Evolutionary conservation across 1,140 invertebrate genomes (phyloP), one percentile per base, ranked within the genome.

Genomic region (Pogonus chalceus): DNA sequence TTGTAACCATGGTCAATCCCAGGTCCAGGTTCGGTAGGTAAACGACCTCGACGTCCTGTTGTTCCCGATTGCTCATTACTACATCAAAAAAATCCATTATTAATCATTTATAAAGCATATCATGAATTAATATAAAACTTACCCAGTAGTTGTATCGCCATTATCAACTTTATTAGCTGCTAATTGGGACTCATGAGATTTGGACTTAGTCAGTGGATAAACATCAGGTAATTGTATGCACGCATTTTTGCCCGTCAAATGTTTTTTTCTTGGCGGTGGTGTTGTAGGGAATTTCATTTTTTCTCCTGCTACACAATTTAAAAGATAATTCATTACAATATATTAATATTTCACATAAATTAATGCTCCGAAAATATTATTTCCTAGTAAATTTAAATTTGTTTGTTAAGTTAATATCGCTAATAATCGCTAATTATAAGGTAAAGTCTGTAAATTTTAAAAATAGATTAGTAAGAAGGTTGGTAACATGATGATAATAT

Each of bases 181-280:
- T 20, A 94, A 75, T 68, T 94, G 90, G 9, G 88, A 92, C 72
- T 95, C 91, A 69, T 94, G 90, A 23, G 91, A 94, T 64, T 90
- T 89, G 52, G 90, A 94, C 72, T 92, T 93, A 23, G 84, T 90
- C 51, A 94, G 74, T 16, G 88, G 81, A 56, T 64, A 70, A 14
- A 59, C 60, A 53, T 68, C 68, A 7, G 68, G 59, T 49, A 67
- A 48, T 55, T 77, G 68, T 21, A 73, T 61, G 35, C 71, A 65
- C 57, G 65, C 64, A 58, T 76, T 71, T 49, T 74, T 65, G 55
- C 69, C 67, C 23, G 79, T 79, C 54, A 83, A 77, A 69, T 85
- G 80, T 66, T 84, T 88, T 61, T 82, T 83, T 54, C 76, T 76
- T 20, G 88, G 80, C 39, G 89, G 88, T 31, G 89, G 89, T 20